Percentiles rank a stretch among this genome's conserved stretches.
phyloP scores from a whole-genome alignment of 1,140 invertebrate genomes.

The Penaeus japonicus region DNA sequence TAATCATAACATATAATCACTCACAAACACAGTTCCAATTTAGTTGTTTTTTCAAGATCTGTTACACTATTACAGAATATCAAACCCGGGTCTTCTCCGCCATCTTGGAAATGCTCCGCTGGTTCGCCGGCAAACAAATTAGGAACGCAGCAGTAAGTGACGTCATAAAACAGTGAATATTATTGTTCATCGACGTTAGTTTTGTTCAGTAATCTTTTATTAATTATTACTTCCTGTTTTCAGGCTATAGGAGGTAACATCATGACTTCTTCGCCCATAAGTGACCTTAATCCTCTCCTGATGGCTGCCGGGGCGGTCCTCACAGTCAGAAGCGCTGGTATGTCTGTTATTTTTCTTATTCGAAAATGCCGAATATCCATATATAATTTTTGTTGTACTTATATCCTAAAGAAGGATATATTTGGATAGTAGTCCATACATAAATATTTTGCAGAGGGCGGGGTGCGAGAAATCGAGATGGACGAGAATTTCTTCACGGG shows the following conservation, averaged over 20 bases:
- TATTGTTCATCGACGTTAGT: no score
- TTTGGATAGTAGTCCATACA: no score
- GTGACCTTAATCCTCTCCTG: slow-evolving; percentile 92
- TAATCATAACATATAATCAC: slow-evolving; percentile 61
- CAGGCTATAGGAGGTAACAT: slow-evolving; percentile 89
- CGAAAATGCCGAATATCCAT: no score
- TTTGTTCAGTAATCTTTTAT: no score
- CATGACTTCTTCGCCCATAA: slow-evolving; percentile 94
- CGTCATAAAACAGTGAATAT: not conserved
- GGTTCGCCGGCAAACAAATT: slow-evolving; percentile 95
- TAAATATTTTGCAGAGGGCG: slow-evolving; percentile 59
- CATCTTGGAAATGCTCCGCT: slow-evolving; percentile 86
- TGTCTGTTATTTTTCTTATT: not conserved
- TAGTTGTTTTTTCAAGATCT: not conserved
- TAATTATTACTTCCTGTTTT: not conserved
- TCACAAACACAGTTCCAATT: not conserved
- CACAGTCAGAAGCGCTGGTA: slow-evolving; percentile 29
- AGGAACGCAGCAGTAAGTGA: slow-evolving; percentile 78
- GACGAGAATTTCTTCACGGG: slow-evolving; percentile 86
- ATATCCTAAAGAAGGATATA: no score
- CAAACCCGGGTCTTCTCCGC: slow-evolving; percentile 77
- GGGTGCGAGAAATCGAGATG: slow-evolving; percentile 74
- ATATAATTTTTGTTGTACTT: no score
- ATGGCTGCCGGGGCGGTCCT: slow-evolving; percentile 76
- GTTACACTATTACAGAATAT: slow-evolving; percentile 63